Conservation (phyloP, 2,888 invertebrate species). For the Eupelmus urozonus region DNA sequence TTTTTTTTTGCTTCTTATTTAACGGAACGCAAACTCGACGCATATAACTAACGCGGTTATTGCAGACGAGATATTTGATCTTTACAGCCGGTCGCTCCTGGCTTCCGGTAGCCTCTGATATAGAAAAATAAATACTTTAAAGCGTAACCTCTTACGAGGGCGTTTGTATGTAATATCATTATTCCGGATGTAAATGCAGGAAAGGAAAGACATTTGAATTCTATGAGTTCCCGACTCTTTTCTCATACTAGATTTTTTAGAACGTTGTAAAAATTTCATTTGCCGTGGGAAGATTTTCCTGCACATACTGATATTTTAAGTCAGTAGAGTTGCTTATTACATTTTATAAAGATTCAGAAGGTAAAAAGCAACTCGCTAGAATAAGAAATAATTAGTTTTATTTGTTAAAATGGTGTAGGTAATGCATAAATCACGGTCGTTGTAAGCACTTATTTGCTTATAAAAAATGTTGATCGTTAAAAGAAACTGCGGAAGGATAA, state of each 20-base stretch:
- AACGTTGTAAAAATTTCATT: constrained; percentile 14
- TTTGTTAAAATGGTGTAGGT: background rate
- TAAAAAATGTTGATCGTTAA: constrained; percentile 30
- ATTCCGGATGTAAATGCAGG: background rate
- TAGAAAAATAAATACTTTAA: constrained; percentile 33
- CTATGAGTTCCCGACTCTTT: background rate
- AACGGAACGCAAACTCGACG: constrained; percentile 1
- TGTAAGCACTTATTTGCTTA: constrained; percentile 25
- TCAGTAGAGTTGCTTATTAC: background rate
- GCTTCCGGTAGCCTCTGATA: too few species aligned
- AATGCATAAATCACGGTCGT: constrained; percentile 25
- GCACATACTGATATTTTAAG: too few species aligned
- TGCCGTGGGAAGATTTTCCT: background rate
- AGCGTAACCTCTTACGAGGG: too few species aligned
- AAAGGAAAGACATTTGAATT: background rate
- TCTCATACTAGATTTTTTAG: constrained; percentile 2
- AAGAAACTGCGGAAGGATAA: constrained; percentile 1
- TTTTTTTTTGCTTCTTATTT: constrained; percentile 10
- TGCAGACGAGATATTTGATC: constrained; percentile 25
- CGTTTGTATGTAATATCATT: constrained; percentile 32
- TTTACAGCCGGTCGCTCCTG: constrained; percentile 28
- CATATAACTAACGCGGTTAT: constrained; percentile 15
- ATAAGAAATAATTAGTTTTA: background rate
- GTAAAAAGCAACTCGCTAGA: constrained; percentile 8
- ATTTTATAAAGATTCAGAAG: constrained; percentile 16